phyloP scores from a whole-genome alignment of 1,140 invertebrate genomes.

The Drosophila repletoides region DNA sequence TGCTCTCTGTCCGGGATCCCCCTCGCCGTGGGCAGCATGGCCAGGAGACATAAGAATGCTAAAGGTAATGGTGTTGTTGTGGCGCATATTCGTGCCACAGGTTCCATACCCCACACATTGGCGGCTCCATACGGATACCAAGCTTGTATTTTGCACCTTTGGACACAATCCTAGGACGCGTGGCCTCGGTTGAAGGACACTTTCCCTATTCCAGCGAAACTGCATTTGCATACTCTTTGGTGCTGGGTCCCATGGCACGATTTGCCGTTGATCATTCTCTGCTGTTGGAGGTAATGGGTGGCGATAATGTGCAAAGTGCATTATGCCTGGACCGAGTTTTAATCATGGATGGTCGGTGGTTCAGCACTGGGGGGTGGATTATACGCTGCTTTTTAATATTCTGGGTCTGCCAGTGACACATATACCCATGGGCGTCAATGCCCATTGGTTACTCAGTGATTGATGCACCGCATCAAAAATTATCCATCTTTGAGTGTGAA shows the following conservation, averaged over 20 bases:
- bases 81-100: slow-evolving; percentile 84
- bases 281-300: slow-evolving; percentile 86
- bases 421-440: slow-evolving; percentile 87
- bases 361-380: slow-evolving; percentile 85
- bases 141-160: slow-evolving; percentile 92
- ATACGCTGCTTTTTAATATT: slow-evolving; percentile 89
- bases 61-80: slow-evolving; percentile 86
- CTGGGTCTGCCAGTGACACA: slow-evolving; percentile 90
- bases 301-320: slow-evolving; percentile 82
- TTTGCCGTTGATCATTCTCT: slow-evolving; percentile 90
- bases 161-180: slow-evolving; percentile 91
- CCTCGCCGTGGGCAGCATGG: slow-evolving; percentile 86
- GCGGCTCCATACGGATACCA: slow-evolving; percentile 93
- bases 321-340: slow-evolving; percentile 83
- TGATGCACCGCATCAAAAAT: slow-evolving; percentile 87
- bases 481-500: too few relatives aligned
- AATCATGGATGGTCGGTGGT: slow-evolving; percentile 86
- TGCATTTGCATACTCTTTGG: slow-evolving; percentile 83
- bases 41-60: slow-evolving; percentile 84
- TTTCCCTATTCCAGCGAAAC: slow-evolving; percentile 83
- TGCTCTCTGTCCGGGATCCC: slow-evolving; percentile 86
- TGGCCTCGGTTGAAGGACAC: slow-evolving; percentile 85
- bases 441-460: slow-evolving; percentile 90
- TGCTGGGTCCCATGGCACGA: slow-evolving; percentile 90
- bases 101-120: slow-evolving; percentile 93